Percentiles rank a stretch among this genome's conserved stretches.
These are phyloP conservation scores for Aphodius sticticus DNA, from an alignment of 2,888 invertebrate genomes.

Conservation along the genomic window DNA sequence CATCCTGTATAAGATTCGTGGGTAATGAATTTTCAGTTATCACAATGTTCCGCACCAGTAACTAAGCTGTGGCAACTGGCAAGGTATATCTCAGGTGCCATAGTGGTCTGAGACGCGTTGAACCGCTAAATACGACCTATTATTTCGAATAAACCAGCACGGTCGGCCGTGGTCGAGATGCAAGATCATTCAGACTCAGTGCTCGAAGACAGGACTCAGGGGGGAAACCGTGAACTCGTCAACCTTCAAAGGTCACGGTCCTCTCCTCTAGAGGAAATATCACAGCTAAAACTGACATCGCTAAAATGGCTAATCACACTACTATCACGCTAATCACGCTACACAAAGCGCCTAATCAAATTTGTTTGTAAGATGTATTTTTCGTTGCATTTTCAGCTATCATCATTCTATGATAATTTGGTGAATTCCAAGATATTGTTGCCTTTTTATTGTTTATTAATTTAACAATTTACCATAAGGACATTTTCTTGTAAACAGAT, in stretches of 20 bases:
- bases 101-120: background rate
- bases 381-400: too few species aligned
- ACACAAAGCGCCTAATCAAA: too few species aligned
- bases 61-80: background rate
- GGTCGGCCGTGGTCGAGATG: background rate
- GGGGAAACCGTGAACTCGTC: background rate
- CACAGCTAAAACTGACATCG: background rate
- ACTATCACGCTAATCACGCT: too few species aligned
- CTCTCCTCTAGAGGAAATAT: background rate
- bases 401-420: too few species aligned
- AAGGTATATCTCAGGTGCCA: background rate
- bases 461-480: too few species aligned
- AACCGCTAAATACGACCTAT: background rate
- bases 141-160: background rate
- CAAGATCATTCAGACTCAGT: background rate
- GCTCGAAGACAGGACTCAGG: background rate
- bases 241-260: background rate
- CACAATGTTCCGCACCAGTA: background rate
- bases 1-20: too few species aligned
- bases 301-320: background rate
- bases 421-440: too few species aligned
- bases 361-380: too few species aligned
- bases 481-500: too few species aligned
- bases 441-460: too few species aligned
- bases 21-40: background rate